Evolutionary conservation across 2,113 vertebrate genomes (phyloP).

Genomic region (Pachycephala philippinensis): DNA sequence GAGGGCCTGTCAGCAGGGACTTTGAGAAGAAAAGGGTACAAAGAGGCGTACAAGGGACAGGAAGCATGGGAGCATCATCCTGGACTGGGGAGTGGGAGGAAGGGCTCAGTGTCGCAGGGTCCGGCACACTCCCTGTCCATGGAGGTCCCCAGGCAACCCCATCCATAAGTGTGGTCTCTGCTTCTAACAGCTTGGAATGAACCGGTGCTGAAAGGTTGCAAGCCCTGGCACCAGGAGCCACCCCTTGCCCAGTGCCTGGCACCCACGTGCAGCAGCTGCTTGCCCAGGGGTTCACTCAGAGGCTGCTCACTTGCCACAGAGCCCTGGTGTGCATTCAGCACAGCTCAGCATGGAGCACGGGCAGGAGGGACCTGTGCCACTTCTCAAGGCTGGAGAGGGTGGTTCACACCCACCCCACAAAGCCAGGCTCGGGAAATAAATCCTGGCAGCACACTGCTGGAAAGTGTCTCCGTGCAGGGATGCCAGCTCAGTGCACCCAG

Average conservation of each 20-base stretch:
- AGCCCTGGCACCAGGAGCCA: neutral
- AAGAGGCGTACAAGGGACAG: neutral
- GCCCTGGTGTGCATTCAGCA: neutral
- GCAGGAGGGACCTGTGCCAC: neutral
- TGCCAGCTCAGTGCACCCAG: neutral
- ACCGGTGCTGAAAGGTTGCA: neutral
- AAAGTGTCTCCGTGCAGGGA: rapidly evolving
- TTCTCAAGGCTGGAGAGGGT: neutral
- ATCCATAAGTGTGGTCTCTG: neutral
- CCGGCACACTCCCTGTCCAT: rapidly evolving
- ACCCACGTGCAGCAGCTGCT: neutral
- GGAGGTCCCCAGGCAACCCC: neutral
- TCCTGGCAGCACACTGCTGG: rapidly evolving
- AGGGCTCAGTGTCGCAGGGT: neutral
- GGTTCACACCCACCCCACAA: neutral
- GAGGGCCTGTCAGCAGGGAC: neutral
- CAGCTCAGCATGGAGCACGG: rapidly evolving
- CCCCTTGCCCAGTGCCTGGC: neutral
- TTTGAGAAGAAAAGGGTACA: neutral
- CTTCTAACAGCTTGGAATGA: neutral
- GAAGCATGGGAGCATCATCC: neutral
- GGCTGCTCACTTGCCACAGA: rapidly evolving
- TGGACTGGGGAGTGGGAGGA: neutral
- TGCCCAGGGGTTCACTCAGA: neutral
- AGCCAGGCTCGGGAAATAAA: neutral